These are phyloP conservation scores for Ceryle rudis DNA, from an alignment of 2,797 vertebrate species.

Conservation along the genomic window DNA sequence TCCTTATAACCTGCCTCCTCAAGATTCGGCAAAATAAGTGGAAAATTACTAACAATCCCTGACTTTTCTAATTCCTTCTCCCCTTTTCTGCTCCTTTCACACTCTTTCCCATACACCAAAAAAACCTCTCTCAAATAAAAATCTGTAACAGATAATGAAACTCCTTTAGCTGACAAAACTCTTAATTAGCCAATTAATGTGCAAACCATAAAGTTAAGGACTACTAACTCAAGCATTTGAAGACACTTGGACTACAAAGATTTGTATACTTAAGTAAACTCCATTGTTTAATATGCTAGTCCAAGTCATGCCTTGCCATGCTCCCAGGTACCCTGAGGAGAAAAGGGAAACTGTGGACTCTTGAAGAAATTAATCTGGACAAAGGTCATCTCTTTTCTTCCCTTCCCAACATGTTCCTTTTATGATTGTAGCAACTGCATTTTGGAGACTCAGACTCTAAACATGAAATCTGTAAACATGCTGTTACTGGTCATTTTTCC, in stretches of 20 bases:
- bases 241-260: neutral
- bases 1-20: neutral
- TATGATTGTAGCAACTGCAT: neutral
- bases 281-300: neutral
- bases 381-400: neutral
- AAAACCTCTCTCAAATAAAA: fast-evolving
- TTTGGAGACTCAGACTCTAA: neutral
- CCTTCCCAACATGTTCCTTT: neutral
- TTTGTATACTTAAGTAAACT: neutral
- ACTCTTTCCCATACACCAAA: neutral
- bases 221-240: neutral
- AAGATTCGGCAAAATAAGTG: neutral
- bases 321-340: neutral
- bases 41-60: neutral
- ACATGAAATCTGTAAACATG: neutral
- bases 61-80: neutral
- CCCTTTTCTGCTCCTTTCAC: neutral
- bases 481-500: neutral
- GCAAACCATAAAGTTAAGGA: neutral
- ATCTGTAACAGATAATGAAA: neutral
- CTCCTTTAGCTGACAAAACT: neutral
- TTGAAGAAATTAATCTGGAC: neutral
- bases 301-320: neutral
- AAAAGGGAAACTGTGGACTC: neutral
- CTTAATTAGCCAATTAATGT: neutral